Evolutionary conservation across 2,888 invertebrate genomes (phyloP).

Genomic region (Saturnia japonica): DNA sequence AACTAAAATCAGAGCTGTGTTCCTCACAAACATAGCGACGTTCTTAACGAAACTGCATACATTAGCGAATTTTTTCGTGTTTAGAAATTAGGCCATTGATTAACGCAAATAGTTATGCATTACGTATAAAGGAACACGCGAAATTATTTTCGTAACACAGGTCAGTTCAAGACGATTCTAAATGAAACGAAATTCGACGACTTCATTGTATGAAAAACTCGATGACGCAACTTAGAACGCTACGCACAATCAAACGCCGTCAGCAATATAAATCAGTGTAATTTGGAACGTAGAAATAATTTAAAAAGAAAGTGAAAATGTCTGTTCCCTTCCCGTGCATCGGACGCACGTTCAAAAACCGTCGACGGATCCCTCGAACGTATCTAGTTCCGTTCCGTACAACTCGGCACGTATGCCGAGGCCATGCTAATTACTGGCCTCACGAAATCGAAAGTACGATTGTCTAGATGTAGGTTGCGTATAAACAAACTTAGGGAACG

Average conservation of each 20-base stretch:
- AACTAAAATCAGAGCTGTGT: background rate
- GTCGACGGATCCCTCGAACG: constrained; percentile 44
- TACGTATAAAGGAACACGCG: constrained; percentile 12
- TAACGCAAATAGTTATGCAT: background rate
- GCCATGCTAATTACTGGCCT: constrained; percentile 76
- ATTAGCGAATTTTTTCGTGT: background rate
- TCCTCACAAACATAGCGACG: background rate
- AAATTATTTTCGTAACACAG: constrained; percentile 10
- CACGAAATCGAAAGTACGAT: constrained; percentile 78
- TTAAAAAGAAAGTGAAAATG: constrained; percentile 76
- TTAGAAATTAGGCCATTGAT: constrained; percentile 5
- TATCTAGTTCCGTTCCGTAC: constrained; percentile 68
- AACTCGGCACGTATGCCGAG: constrained; percentile 72
- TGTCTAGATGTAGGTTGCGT: constrained; percentile 62
- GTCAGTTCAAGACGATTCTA: constrained; percentile 18
- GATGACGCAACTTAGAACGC: constrained; percentile 45
- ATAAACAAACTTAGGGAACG: constrained; percentile 44
- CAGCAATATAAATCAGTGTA: constrained; percentile 61
- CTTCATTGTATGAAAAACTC: constrained; percentile 35
- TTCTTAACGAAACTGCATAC: background rate
- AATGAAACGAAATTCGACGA: constrained; percentile 34
- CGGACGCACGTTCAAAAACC: constrained; percentile 33
- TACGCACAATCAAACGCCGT: constrained; percentile 29
- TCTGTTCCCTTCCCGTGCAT: constrained; percentile 47
- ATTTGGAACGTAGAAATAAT: constrained; percentile 65